Base-by-base conservation (phyloP, 2,113 vertebrate species). In the Anolis carolinensis region DNA sequence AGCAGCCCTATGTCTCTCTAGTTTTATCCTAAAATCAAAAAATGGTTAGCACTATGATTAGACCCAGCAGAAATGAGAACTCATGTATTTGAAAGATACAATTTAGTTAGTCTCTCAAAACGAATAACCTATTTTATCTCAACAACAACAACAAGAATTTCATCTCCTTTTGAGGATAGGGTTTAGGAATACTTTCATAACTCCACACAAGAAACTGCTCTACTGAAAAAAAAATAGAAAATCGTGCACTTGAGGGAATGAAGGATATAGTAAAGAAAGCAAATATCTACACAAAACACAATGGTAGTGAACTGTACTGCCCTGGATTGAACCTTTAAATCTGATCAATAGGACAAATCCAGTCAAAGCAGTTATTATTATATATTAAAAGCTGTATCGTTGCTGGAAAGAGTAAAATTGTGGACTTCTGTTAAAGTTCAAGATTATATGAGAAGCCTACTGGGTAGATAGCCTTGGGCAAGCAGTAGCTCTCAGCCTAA, bases 101-200 rank as follows among this genome's bases (percentile, higher is more conserved):
- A 89, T 48, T 34, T 85, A 75, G 27, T 83, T 70, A 83, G 18
- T 2, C 73, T 34, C 73, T 36, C 62, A 30, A 67, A 73, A 80
- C 63, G 18, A 89, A 39, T 4, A 62, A 75, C 78, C 16, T 5
- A 44, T 18, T n/a, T 44, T 8, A 13, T 52, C 86, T n/a, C n/a
- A n/a, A n/a, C 10, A 88, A 32, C 0, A 0, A 86, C 73, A 86
- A 20, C 10, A 84, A 86, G 7, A 11, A 81, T 83, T 70, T 81
- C 0, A 10, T 76, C 52, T 48, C 39, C 39, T 44, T 44, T 44
- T 44, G 39, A 44, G 39, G 39, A 44, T 44, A 65, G 9, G 11
- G 27, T 48, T 44, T 5, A 25, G 20, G 13, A 14, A 27, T 39
- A n/a, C 34, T 34, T 67, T n/a, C 30, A 5, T 4, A 81, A 30